Evolutionary conservation across 2,888 invertebrate species (phyloP).

Genomic region (Carabus problematicus): DNA sequence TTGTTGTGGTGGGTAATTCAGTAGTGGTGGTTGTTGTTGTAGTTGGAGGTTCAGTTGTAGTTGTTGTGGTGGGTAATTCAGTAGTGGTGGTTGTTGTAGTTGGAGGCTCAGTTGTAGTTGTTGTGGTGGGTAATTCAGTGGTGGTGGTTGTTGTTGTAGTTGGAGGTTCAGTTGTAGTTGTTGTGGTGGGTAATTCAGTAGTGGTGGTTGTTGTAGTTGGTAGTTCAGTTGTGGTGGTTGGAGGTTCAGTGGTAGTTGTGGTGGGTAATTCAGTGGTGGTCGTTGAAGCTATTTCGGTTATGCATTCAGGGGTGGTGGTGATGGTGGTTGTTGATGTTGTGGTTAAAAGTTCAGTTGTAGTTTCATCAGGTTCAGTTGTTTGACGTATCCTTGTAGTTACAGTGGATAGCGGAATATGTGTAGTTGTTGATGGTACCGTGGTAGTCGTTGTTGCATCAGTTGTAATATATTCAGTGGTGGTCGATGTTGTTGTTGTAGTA

Average conservation of each 20-base stretch:
- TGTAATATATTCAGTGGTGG: slow-evolving; percentile 3
- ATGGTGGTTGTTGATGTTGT: not conserved
- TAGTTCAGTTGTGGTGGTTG: slow-evolving; percentile 1
- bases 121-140: slow-evolving; percentile 8
- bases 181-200: too few relatives aligned
- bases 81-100: slow-evolving; percentile 19
- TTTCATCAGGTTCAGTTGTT: not conserved
- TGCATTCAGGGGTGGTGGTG: not conserved
- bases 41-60: slow-evolving; percentile 5
- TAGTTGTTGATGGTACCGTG: not conserved
- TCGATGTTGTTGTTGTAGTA: not conserved
- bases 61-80: not conserved
- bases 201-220: slow-evolving; percentile 4
- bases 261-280: slow-evolving; percentile 9
- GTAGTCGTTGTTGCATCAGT: not conserved
- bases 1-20: slow-evolving; percentile 2
- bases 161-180: slow-evolving; percentile 21
- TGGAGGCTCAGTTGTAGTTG: not conserved
- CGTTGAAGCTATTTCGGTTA: not conserved
- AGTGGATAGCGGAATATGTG: not conserved
- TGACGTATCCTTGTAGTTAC: not conserved
- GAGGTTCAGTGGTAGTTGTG: slow-evolving; percentile 11
- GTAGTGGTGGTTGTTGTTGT: slow-evolving; percentile 11
- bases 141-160: slow-evolving; percentile 14
- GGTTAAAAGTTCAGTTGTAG: not conserved